Percentiles rank a stretch among this genome's conserved stretches.
Evolutionary conservation across 2,888 invertebrate species (phyloP).

Genomic region (Nymphalis polychloros): DNA sequence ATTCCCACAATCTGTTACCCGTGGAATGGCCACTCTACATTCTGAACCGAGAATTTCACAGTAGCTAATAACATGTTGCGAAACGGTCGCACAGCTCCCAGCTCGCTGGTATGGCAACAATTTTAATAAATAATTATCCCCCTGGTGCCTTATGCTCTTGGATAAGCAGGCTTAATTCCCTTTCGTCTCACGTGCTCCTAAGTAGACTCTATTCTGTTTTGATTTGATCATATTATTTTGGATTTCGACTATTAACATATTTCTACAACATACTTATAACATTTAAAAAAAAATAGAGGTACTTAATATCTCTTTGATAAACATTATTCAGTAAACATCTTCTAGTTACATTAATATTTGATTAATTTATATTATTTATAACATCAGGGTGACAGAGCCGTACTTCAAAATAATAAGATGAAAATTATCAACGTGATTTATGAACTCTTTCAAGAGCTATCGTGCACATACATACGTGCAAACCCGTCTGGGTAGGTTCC

Average conservation of each 20-base stretch:
- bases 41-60: constrained; percentile 52
- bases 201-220: constrained; percentile 36
- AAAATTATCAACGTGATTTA: too few species aligned
- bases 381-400: too few species aligned
- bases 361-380: too few species aligned
- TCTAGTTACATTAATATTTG: too few species aligned
- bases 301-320: background rate
- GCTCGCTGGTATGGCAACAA: constrained; percentile 58
- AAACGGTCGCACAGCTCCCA: constrained; percentile 45
- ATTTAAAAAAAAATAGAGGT: background rate
- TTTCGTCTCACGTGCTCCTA: constrained; percentile 38
- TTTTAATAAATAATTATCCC: constrained; percentile 77
- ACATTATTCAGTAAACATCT: too few species aligned
- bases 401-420: too few species aligned
- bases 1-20: constrained; percentile 32
- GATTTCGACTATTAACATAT: constrained; percentile 1
- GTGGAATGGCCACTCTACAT: constrained; percentile 48
- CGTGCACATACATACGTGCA: too few species aligned
- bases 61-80: constrained; percentile 50
- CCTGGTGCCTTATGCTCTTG: constrained; percentile 51
- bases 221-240: constrained; percentile 28
- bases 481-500: too few species aligned
- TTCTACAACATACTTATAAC: background rate
- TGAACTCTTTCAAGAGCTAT: too few species aligned
- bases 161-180: constrained; percentile 66